Base-by-base conservation (phyloP, 2,888 invertebrate species). In the Dryadula phaetusa region DNA sequence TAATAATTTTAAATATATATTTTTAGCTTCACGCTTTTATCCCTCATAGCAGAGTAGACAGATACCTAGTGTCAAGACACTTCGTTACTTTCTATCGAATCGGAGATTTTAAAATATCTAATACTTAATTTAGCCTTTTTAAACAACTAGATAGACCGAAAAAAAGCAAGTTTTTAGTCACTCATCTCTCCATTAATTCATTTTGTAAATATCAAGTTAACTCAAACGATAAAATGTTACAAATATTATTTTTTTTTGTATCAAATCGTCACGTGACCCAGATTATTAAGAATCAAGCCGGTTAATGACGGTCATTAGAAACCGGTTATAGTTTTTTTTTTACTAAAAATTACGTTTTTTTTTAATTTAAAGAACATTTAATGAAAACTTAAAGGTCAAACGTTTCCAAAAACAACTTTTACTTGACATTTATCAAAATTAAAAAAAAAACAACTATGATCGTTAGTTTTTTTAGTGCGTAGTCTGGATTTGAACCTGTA, bases 221-320 rank as follows among this genome's bases (percentile, higher is more conserved):
- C 22, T 20, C n/a, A 53, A 20, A 37, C 20, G 37, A 56, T 56
- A 16, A 16, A n/a, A 28, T 16, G 28, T 16, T 16, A 52, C 22
- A 40, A 40, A 40, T 54, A 37, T 37, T 40, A 56, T 25, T n/a
- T n/a, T n/a, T n/a, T n/a, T n/a, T n/a, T 22, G 25, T 56, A 56
- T 22, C 22, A 56, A 56, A 25, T 40, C 3, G 22, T 1, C 56
- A 56, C 22, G 3, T 40, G 40, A 56, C 56, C 56, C 40, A 56
- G 22, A 40, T 56, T 32, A 32, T 63, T 32, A 16, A 42, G 18
- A 44, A 42, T 18, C 49, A 25, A 40, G 46, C 12, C 10, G 18
- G 22, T 54, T 58, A 63, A 70, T 44, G 47, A 60, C 49, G 28
- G 16, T 42, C 58, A 37, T 65, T 53, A 53, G 25, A 20, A 53